Evolutionary conservation across 2,888 invertebrate species (phyloP).

Genomic region (Pachliopta kotzebuea): DNA sequence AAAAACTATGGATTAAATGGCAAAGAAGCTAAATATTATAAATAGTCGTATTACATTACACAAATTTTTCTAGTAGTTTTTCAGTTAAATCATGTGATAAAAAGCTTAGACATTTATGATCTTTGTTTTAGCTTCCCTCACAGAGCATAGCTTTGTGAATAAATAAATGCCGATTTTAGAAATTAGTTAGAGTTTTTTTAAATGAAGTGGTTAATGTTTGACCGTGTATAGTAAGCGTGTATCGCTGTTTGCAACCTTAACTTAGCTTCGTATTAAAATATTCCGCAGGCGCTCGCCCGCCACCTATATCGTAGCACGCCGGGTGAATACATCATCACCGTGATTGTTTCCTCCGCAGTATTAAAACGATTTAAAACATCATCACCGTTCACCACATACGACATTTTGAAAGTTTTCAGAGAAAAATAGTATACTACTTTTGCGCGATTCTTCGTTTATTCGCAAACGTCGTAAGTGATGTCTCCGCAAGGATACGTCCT

Average conservation of each 20-base stretch:
- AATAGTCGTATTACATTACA: too few relatives aligned
- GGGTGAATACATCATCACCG: conserved; percentile 37
- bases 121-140: too few relatives aligned
- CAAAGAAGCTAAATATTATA: too few relatives aligned
- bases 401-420: conserved; percentile 38
- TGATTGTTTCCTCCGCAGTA: conserved; percentile 22
- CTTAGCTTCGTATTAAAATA: conserved; percentile 27
- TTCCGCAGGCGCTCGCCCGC: conserved; percentile 28
- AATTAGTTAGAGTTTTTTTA: too few relatives aligned
- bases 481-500: conserved; percentile 46
- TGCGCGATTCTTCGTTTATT: conserved; percentile 35
- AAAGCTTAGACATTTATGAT: too few relatives aligned
- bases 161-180: too few relatives aligned
- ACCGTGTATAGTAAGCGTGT: too few relatives aligned
- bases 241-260: conserved; percentile 2
- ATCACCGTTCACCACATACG: conserved; percentile 37
- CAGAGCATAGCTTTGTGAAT: too few relatives aligned
- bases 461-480: conserved; percentile 44
- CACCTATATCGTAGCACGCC: conserved; percentile 34
- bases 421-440: conserved; percentile 68
- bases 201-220: too few relatives aligned
- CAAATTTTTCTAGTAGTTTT: too few relatives aligned
- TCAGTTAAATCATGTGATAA: too few relatives aligned
- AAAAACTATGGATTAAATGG: too few relatives aligned
- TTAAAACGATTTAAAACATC: conserved; percentile 34